Evolutionary conservation across 2,113 vertebrate genomes (phyloP), one percentile per base, ranked within the genome.

Genomic region (Scartelaos histophorus): DNA sequence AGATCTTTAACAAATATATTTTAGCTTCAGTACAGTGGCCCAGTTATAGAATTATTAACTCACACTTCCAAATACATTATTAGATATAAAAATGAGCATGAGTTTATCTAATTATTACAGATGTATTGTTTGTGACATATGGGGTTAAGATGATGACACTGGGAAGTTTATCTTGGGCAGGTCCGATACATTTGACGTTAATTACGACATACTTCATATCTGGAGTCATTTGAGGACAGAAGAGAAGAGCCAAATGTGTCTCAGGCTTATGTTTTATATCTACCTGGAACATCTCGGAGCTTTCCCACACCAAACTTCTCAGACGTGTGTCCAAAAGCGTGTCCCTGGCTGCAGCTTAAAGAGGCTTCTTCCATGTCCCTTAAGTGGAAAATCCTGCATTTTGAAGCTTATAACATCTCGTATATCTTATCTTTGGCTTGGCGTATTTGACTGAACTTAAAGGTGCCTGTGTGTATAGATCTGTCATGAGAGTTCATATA

Each of bases 101-200:
- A 7, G 9, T n/a, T n/a, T 54, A 54, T 54, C n/a, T 5, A 9
- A 54, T 54, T 21, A 54, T 54, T 21, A 54, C 51, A n/a, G 19
- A 19, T 5, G n/a, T n/a, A 7, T n/a, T 11, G 1, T 10, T 54
- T 5, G 19, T 54, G 51, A 54, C 19, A 21, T 10, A 21, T 21
- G 2, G 10, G 17, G n/a, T 24, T 19, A 7, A 19, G 64, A 67
- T 61, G 64, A 67, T 61, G 29, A 45, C 1, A 7, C 43, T 15
- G 6, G 46, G 2, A 56, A 15, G 67, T 51, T 25, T 5, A n/a
- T 51, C 66, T 64, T 61, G 17, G 13, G 9, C 45, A 13, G 10
- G 17, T 29, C 61, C 34, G 21, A 67, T 43, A 25, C 35, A 2
- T 78, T 76, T 61, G 60, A 66, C 15, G 53, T 10, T 74, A 51